Base-by-base conservation (phyloP, 1,140 invertebrate genomes). In the Uloborus diversus region DNA sequence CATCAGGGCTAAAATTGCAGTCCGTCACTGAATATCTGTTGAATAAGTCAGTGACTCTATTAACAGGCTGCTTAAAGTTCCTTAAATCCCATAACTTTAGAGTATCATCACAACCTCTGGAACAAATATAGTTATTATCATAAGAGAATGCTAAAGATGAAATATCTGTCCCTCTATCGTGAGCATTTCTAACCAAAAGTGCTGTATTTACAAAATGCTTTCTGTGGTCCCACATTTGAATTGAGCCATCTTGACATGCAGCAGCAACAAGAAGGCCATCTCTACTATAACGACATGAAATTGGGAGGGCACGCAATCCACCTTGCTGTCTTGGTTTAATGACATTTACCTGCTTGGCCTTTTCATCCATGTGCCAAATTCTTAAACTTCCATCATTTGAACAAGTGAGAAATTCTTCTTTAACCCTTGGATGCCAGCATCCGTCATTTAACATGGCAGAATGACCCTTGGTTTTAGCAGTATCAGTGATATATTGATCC, bases 151-250 rank as follows among this genome's bases (percentile, higher is more conserved):
- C 88, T 27, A 99, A 87, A 64, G 92, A 92, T 0, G 94, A 94
- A 35, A 95, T 95, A 85, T 98, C 95, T 0, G 89, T 89, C 5
- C 92, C 92, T 82, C 91, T 93, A 73, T 90, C 88, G 87, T 99
- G 98, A 0, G 95, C 96, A 66, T 90, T 91, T 79, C 95, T 89
- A 1, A 96, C 87, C 33, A 94, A 86, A 59, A 92, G 88, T 0
- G 92, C 90, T 0, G 95, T 95, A 84, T 95, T 97, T 84, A 91
- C 90, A 86, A 89, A 91, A 76, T 85, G 84, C 84, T 89, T 90
- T 49, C 96, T 90, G 62, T 96, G 93, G 86, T 99, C 98, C 97
- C 97, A 99, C 87, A 99, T 93, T 86, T 99, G 97, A 82, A 99
- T 93, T 0, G 96, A 98, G 1, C 98, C 98, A 87, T 99, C 98